Conservation (phyloP, 2,113 vertebrate genomes). For the Psophia crepitans region DNA sequence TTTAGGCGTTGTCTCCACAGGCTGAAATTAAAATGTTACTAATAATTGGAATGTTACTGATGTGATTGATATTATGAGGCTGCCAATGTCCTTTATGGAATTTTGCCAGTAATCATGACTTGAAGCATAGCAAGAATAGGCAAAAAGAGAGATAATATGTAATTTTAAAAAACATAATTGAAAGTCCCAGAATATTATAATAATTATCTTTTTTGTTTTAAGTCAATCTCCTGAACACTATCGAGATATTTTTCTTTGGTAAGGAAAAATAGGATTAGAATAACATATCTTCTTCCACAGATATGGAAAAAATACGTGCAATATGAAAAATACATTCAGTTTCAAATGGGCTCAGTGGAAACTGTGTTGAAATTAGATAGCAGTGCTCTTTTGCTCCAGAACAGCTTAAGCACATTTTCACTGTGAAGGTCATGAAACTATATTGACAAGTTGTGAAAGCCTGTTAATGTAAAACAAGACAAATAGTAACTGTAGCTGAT, state of each 20-base stretch:
- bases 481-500: not conserved
- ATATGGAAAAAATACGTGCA: not conserved
- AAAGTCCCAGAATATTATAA: not conserved
- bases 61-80: not conserved
- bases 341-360: not conserved
- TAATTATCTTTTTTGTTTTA: not conserved
- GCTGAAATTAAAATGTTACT: not conserved
- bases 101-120: not conserved
- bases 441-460: not conserved
- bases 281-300: not conserved
- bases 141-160: not conserved
- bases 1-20: not conserved
- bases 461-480: not conserved
- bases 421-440: not conserved
- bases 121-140: not conserved
- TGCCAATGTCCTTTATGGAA: not conserved
- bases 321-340: not conserved
- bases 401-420: not conserved
- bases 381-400: not conserved
- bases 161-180: not conserved
- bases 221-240: not conserved
- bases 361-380: not conserved
- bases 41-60: not conserved
- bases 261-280: not conserved
- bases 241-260: not conserved